Percentiles rank a stretch among this genome's conserved stretches.
phyloP scores from a whole-genome alignment of 2,113 vertebrate genomes.

The Chlorocebus sabaeus region DNA sequence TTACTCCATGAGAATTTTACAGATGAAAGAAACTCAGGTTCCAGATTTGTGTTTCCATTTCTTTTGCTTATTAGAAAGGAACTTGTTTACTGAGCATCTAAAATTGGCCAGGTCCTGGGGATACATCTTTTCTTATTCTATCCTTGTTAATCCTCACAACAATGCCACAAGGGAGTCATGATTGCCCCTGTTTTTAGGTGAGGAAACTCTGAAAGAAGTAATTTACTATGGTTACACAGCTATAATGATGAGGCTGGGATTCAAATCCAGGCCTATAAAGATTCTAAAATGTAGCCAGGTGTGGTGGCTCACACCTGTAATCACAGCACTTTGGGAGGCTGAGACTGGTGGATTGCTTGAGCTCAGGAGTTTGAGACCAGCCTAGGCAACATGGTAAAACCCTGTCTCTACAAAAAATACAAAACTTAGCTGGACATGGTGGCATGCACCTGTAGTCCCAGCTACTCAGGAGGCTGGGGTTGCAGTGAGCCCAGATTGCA shows the following conservation, averaged over 20 bases:
- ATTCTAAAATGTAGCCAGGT: neutral
- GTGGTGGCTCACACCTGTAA: neutral
- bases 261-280: neutral
- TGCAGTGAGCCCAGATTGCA: neutral
- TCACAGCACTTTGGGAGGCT: neutral
- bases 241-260: neutral
- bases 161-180: neutral
- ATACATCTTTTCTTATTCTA: neutral
- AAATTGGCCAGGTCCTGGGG: neutral
- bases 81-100: neutral
- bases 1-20: neutral
- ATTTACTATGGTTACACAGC: neutral
- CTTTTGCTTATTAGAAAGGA: neutral
- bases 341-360: neutral
- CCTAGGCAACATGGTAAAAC: neutral
- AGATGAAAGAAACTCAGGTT: neutral
- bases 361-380: neutral
- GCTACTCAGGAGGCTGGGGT: neutral
- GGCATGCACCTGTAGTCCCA: neutral
- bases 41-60: neutral
- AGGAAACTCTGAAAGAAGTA: constrained; percentile 15
- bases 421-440: neutral
- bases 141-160: neutral
- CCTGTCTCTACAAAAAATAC: neutral
- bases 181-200: neutral